Percentiles rank a stretch among this genome's conserved stretches.
Evolutionary conservation across 2,797 vertebrate species (phyloP).

Genomic region (Tenualosa ilisha): DNA sequence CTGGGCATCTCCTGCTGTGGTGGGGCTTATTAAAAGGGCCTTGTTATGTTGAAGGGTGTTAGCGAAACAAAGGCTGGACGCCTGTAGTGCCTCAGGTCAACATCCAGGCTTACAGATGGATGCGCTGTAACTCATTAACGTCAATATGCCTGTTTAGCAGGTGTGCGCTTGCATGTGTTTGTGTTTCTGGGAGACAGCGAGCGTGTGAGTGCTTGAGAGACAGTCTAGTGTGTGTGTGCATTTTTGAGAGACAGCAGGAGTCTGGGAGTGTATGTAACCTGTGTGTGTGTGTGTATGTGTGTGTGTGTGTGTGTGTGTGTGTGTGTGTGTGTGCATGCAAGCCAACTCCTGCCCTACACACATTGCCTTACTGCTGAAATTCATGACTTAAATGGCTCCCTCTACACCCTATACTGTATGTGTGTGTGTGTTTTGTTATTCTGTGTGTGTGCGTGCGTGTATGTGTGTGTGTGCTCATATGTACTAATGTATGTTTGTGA

Average conservation of each 20-base stretch:
- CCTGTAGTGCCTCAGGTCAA: slow-evolving; percentile 58
- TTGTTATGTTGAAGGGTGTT: slow-evolving; percentile 26
- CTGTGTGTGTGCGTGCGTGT: not conserved
- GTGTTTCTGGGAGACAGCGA: not conserved
- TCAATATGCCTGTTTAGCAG: slow-evolving; percentile 77
- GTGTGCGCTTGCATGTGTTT: slow-evolving; percentile 50
- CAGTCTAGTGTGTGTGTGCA: slow-evolving; percentile 11
- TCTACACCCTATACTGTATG: not conserved
- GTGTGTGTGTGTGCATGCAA: not conserved
- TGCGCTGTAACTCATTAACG: slow-evolving; percentile 72
- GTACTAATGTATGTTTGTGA: slow-evolving; percentile 29
- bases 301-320: not conserved
- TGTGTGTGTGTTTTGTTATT: not conserved
- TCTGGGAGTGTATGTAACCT: not conserved
- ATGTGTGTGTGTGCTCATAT: not conserved
- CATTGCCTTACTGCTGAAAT: not conserved
- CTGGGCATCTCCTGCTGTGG: not conserved
- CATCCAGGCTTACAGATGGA: slow-evolving; percentile 71
- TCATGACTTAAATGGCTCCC: not conserved
- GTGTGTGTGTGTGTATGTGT: not conserved
- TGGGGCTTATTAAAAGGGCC: not conserved
- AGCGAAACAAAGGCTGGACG: slow-evolving; percentile 17
- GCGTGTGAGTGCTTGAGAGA: slow-evolving; percentile 39
- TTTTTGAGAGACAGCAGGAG: slow-evolving; percentile 40
- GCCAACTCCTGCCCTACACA: not conserved